Conservation (phyloP, 2,113 vertebrate species). For the Antechinus stuartii region DNA sequence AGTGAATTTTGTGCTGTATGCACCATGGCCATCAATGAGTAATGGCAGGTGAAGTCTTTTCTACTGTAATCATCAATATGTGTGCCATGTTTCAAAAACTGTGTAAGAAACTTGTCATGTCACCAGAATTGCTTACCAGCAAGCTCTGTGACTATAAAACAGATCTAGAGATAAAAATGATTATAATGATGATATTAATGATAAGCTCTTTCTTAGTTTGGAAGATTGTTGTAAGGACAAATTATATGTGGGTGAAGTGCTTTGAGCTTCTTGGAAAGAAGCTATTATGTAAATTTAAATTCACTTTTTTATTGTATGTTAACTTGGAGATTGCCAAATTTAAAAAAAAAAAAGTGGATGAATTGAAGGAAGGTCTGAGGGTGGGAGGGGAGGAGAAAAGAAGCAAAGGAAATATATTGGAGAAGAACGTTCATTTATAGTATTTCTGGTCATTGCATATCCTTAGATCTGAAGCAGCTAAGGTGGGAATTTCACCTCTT, state of each 20-base stretch:
- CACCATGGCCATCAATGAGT: constrained; percentile 30
- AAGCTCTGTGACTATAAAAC: constrained; percentile 46
- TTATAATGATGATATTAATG: constrained; percentile 48
- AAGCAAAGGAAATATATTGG: constrained; percentile 45
- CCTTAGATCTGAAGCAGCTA: not conserved
- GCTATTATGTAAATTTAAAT: constrained; percentile 70
- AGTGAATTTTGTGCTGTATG: not conserved
- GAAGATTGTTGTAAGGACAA: constrained; percentile 62
- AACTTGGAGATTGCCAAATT: constrained; percentile 67
- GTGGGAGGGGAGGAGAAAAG: constrained; percentile 53
- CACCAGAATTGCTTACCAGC: constrained; percentile 50
- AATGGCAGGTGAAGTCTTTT: constrained; percentile 41
- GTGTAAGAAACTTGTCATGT: constrained; percentile 47
- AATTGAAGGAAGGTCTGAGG: constrained; percentile 58
- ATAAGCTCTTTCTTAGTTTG: constrained; percentile 47
- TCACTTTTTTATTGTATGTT: constrained; percentile 73
- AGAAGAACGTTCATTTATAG: constrained; percentile 5
- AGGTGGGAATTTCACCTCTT: constrained; percentile 3
- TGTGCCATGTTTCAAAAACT: constrained; percentile 16
- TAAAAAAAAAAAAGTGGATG: constrained; percentile 53
- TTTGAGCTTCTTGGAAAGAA: constrained; percentile 69
- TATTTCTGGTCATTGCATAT: constrained; percentile 4
- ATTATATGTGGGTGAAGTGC: constrained; percentile 67
- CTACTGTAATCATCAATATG: not conserved
- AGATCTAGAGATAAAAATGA: constrained; percentile 50